Evolutionary conservation across 2,888 invertebrate genomes (phyloP).

Genomic region (Junonia oenone): DNA sequence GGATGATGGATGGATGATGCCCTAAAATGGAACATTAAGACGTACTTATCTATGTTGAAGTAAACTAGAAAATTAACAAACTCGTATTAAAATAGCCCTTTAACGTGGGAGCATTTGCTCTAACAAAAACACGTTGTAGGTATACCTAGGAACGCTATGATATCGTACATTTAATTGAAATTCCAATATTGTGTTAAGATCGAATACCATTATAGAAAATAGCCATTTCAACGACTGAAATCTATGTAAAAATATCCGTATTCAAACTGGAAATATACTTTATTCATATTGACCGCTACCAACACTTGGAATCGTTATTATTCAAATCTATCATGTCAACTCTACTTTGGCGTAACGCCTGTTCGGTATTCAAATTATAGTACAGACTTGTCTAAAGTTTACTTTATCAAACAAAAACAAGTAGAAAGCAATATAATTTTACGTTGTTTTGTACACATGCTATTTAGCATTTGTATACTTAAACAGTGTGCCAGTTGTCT

Average conservation of each 20-base stretch:
- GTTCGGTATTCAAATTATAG: too few species aligned
- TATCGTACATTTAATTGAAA: not conserved
- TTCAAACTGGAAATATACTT: not conserved
- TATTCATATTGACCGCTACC: not conserved
- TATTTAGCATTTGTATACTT: conserved; percentile 1
- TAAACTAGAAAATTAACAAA: not conserved
- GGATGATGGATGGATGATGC: too few species aligned
- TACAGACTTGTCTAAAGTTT: too few species aligned
- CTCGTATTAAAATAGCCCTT: not conserved
- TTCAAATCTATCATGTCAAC: too few species aligned
- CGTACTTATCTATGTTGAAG: not conserved
- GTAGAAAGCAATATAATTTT: not conserved
- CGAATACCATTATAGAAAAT: not conserved
- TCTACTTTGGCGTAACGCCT: too few species aligned
- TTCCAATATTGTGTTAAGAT: not conserved
- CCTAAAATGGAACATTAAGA: not conserved
- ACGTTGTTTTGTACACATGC: not conserved
- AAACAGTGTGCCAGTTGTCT: not conserved
- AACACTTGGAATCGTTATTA: too few species aligned
- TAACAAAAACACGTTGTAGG: not conserved
- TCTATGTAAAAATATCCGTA: not conserved
- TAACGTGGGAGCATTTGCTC: not conserved
- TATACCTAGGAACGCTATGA: not conserved
- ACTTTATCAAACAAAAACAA: not conserved
- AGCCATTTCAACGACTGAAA: not conserved